phyloP scores from a whole-genome alignment of 2,888 invertebrate genomes.

The Lycocerus yunnanus region DNA sequence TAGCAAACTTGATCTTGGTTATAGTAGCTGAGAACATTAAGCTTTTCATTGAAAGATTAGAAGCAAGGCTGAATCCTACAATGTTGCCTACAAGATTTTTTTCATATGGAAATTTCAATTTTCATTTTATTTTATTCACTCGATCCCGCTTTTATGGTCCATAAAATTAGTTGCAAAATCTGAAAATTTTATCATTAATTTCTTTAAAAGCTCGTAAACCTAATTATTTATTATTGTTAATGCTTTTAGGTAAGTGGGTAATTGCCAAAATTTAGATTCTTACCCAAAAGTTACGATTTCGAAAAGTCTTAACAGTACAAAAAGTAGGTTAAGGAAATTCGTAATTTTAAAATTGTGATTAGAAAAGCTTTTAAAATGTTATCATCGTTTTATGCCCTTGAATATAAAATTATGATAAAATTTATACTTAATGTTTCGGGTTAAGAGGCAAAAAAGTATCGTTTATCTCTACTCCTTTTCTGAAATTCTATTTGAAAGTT shows the following conservation, averaged over 20 bases:
- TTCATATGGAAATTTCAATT: background rate
- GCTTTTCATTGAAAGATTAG: background rate
- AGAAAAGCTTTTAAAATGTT: background rate
- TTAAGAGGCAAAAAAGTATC: background rate
- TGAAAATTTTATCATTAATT: background rate
- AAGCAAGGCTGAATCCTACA: background rate
- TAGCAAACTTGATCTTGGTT: slow-evolving; percentile 2
- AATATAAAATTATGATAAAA: background rate
- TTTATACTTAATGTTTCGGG: background rate
- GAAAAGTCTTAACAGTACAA: background rate
- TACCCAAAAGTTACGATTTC: background rate
- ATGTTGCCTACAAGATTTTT: background rate
- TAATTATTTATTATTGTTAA: background rate
- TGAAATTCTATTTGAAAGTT: background rate
- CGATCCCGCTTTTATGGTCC: background rate
- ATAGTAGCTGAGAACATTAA: background rate
- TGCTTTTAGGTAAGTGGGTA: background rate
- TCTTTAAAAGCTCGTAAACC: background rate
- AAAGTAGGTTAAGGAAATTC: background rate
- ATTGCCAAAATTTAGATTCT: background rate
- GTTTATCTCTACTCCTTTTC: background rate
- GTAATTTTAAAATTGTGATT: background rate
- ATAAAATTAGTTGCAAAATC: background rate
- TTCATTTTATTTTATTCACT: background rate
- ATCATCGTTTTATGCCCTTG: background rate